Conservation (phyloP, 2,888 invertebrate genomes). For the Melanargia galathea region DNA sequence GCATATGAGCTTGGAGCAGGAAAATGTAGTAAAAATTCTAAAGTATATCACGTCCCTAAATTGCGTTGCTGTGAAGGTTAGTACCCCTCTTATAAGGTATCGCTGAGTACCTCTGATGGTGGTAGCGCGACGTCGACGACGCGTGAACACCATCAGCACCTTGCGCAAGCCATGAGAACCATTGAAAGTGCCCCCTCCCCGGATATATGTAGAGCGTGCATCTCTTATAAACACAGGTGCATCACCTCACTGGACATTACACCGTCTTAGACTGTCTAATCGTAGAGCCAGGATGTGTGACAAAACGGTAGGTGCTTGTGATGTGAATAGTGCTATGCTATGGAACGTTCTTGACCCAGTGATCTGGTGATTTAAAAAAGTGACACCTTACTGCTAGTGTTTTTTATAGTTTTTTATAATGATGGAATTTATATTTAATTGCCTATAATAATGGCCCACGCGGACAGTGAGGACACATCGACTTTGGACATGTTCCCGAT, state of each 20-base stretch:
- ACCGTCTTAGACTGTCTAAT: slow-evolving; percentile 64
- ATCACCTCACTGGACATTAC: slow-evolving; percentile 74
- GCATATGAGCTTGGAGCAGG: neutral
- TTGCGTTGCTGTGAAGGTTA: slow-evolving; percentile 2
- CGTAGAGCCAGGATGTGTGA: slow-evolving; percentile 72
- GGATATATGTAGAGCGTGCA: slow-evolving; percentile 68
- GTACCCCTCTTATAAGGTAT: slow-evolving; percentile 16
- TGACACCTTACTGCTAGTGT: neutral
- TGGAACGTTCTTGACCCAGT: slow-evolving; percentile 8
- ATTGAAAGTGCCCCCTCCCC: slow-evolving; percentile 81
- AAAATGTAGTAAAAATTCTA: neutral
- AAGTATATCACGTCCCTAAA: neutral
- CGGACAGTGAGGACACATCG: too few relatives aligned
- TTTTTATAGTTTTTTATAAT: neutral
- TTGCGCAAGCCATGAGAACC: slow-evolving; percentile 74
- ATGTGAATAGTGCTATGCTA: slow-evolving; percentile 28
- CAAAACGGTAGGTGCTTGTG: slow-evolving; percentile 72
- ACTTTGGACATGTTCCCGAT: too few relatives aligned
- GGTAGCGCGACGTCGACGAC: slow-evolving; percentile 65
- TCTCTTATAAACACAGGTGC: slow-evolving; percentile 80
- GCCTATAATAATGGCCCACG: neutral
- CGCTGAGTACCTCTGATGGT: slow-evolving; percentile 43
- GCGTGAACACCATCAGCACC: slow-evolving; percentile 69
- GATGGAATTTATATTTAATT: neutral
- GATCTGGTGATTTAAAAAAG: slow-evolving; percentile 6